These are phyloP conservation scores for Polietes domitor DNA, from an alignment of 2,888 invertebrate species.

Conservation along the genomic window DNA sequence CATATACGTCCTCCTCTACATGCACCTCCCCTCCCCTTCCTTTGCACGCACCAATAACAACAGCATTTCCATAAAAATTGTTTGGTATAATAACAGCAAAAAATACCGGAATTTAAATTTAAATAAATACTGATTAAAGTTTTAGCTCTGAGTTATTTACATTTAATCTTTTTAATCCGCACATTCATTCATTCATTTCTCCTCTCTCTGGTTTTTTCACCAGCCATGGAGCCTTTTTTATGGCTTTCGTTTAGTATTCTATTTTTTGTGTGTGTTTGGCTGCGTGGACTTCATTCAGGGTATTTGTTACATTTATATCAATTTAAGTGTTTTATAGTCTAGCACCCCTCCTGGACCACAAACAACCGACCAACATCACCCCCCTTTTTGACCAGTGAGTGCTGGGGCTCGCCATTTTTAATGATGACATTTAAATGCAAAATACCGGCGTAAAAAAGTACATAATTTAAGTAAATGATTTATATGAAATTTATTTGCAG, in stretches of 20 bases:
- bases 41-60: not conserved
- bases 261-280: not conserved
- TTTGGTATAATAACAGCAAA: not conserved
- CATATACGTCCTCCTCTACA: not conserved
- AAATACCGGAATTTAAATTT: slow-evolving; percentile 14
- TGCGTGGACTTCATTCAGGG: not conserved
- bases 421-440: slow-evolving; percentile 52
- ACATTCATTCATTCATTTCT: not conserved
- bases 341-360: not conserved
- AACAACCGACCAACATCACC: too few species aligned
- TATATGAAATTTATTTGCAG: slow-evolving; percentile 44
- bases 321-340: slow-evolving; percentile 6
- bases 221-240: not conserved
- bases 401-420: slow-evolving; percentile 30
- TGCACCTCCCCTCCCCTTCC: not conserved
- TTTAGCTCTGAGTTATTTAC: slow-evolving; percentile 31
- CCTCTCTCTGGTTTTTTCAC: not conserved
- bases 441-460: slow-evolving; percentile 10
- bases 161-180: slow-evolving; percentile 31
- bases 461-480: slow-evolving; percentile 55
- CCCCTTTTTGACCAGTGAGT: not conserved
- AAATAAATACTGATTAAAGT: slow-evolving; percentile 39
- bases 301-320: slow-evolving; percentile 34
- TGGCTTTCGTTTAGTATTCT: not conserved
- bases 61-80: not conserved